phyloP scores from a whole-genome alignment of 2,113 vertebrate genomes.

The Zapus hudsonius region DNA sequence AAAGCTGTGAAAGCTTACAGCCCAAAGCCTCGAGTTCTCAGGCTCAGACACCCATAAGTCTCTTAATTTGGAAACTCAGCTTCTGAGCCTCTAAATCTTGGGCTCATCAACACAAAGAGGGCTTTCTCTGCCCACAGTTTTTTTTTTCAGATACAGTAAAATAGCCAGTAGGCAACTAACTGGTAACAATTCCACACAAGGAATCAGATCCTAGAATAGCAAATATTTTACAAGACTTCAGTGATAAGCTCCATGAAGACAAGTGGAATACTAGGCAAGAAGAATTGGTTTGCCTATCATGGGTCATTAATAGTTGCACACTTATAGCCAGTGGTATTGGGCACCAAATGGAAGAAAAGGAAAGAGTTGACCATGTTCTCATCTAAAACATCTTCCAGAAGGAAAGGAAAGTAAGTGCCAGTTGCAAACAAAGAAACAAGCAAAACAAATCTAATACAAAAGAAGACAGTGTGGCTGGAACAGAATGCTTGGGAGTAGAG shows the following conservation, averaged over 20 bases:
- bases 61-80: background rate
- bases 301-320: background rate
- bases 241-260: background rate
- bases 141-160: background rate
- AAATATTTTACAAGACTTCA: background rate
- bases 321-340: background rate
- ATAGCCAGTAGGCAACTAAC: background rate
- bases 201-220: background rate
- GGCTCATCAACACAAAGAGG: background rate
- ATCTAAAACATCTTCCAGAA: background rate
- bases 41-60: background rate
- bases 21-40: background rate
- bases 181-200: background rate
- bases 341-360: background rate
- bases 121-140: background rate
- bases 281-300: background rate
- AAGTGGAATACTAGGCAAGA: background rate
- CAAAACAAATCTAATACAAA: background rate
- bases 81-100: background rate
- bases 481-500: background rate
- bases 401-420: background rate
- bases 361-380: background rate
- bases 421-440: background rate
- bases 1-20: background rate
- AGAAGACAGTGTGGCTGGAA: accelerated